phyloP scores from a whole-genome alignment of 1,140 invertebrate genomes.

The Magallana angulata region DNA sequence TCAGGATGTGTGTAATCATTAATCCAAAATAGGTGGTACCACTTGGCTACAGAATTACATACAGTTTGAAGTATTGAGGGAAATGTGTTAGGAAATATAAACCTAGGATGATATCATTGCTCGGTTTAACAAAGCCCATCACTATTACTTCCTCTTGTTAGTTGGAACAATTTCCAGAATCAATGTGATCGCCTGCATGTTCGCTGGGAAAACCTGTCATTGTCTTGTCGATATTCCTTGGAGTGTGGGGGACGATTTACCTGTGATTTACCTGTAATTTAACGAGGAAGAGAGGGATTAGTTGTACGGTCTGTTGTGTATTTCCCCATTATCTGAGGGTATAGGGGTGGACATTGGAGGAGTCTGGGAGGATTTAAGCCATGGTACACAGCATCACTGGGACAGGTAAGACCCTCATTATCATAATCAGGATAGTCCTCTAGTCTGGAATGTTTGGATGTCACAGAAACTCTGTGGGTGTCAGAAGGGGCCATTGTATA shows the following conservation, averaged over 20 bases:
- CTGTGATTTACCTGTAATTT: slow-evolving; percentile 33
- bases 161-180: background rate
- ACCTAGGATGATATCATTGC: background rate
- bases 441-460: background rate
- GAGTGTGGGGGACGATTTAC: background rate
- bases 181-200: slow-evolving; percentile 13
- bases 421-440: slow-evolving; percentile 5
- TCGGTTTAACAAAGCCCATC: background rate
- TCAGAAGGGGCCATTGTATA: too few relatives aligned
- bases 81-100: slow-evolving; percentile 16
- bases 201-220: background rate
- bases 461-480: too few relatives aligned
- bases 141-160: background rate
- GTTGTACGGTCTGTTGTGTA: background rate
- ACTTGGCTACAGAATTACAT: background rate
- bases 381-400: slow-evolving; percentile 13
- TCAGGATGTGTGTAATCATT: background rate
- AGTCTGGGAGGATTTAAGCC: background rate
- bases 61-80: background rate
- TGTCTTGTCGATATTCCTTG: slow-evolving; percentile 1
- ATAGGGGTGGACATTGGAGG: background rate
- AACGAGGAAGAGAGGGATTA: background rate
- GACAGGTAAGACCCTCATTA: slow-evolving; percentile 26
- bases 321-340: background rate
- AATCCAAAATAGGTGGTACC: background rate